phyloP scores from a whole-genome alignment of 2,888 invertebrate genomes.

The Byasa hedistus region DNA sequence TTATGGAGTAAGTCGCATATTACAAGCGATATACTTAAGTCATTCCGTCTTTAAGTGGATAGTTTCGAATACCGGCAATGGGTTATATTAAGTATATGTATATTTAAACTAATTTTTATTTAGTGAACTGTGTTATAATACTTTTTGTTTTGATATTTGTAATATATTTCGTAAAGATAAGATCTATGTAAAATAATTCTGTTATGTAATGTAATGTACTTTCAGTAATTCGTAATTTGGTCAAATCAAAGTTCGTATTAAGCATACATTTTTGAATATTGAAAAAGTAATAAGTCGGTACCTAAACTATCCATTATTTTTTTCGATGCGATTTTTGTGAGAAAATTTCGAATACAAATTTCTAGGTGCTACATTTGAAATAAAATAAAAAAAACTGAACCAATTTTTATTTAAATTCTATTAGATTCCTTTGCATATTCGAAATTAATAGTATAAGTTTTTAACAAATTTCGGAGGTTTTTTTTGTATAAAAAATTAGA shows the following conservation, averaged over 20 bases:
- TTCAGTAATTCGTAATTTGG: not conserved
- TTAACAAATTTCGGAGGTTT: too few relatives aligned
- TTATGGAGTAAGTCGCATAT: slow-evolving; percentile 12
- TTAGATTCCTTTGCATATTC: not conserved
- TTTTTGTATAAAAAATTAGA: too few relatives aligned
- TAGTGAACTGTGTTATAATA: slow-evolving; percentile 1
- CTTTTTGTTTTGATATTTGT: not conserved
- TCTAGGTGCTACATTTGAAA: slow-evolving; percentile 72
- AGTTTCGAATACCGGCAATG: slow-evolving; percentile 21
- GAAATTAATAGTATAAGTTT: too few relatives aligned
- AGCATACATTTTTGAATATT: not conserved
- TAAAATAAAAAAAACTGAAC: slow-evolving; percentile 53
- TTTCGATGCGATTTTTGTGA: slow-evolving; percentile 37
- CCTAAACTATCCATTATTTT: slow-evolving; percentile 38
- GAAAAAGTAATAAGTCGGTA: slow-evolving; percentile 35
- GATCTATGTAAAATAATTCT: slow-evolving; percentile 3
- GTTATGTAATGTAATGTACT: not conserved
- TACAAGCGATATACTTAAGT: slow-evolving; percentile 17
- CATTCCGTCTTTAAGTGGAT: slow-evolving; percentile 25
- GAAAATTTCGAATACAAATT: slow-evolving; percentile 65
- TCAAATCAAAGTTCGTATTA: slow-evolving; percentile 1
- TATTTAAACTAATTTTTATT: slow-evolving; percentile 12
- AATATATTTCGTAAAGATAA: not conserved
- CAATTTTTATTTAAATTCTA: not conserved
- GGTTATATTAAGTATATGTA: not conserved